These are phyloP conservation scores for Miltochrista miniata DNA, from an alignment of 2,888 invertebrate genomes.

Conservation along the genomic window DNA sequence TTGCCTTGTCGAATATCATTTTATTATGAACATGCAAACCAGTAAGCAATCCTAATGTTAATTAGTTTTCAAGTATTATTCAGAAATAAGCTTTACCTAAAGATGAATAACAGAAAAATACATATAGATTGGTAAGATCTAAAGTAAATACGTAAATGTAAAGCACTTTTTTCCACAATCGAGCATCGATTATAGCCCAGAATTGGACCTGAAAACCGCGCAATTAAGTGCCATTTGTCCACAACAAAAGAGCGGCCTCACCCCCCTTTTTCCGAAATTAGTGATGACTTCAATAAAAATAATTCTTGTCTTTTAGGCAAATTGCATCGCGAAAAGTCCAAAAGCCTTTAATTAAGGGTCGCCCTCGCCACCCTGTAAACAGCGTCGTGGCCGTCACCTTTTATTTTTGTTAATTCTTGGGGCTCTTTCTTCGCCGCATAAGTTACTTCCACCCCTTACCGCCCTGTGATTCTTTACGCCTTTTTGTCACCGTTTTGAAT, in stretches of 20 bases:
- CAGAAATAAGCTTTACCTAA: too few relatives aligned
- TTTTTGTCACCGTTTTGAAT: constrained; percentile 83
- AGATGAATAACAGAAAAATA: too few relatives aligned
- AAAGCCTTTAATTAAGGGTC: constrained; percentile 83
- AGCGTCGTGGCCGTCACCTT: constrained; percentile 79
- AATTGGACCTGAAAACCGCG: constrained; percentile 66
- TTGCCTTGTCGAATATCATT: too few relatives aligned
- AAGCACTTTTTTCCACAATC: constrained; percentile 38
- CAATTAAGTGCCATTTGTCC: constrained; percentile 80
- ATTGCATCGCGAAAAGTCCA: constrained; percentile 83
- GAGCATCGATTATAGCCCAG: constrained; percentile 56
- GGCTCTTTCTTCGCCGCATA: constrained; percentile 81
- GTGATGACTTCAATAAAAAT: constrained; percentile 85
- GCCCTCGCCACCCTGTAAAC: constrained; percentile 76
- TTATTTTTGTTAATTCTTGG: constrained; percentile 82
- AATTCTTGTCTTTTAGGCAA: constrained; percentile 84
- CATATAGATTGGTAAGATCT: too few relatives aligned
- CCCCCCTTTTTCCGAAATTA: constrained; percentile 74
- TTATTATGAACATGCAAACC: too few relatives aligned
- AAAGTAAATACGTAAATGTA: neutral
- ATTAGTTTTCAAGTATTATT: too few relatives aligned
- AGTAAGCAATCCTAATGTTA: too few relatives aligned
- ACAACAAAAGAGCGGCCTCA: constrained; percentile 68
- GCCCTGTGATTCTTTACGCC: constrained; percentile 79
- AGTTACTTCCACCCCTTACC: constrained; percentile 78